Evolutionary conservation across 2,888 invertebrate genomes (phyloP).

Genomic region (Leistus spinibarbis): DNA sequence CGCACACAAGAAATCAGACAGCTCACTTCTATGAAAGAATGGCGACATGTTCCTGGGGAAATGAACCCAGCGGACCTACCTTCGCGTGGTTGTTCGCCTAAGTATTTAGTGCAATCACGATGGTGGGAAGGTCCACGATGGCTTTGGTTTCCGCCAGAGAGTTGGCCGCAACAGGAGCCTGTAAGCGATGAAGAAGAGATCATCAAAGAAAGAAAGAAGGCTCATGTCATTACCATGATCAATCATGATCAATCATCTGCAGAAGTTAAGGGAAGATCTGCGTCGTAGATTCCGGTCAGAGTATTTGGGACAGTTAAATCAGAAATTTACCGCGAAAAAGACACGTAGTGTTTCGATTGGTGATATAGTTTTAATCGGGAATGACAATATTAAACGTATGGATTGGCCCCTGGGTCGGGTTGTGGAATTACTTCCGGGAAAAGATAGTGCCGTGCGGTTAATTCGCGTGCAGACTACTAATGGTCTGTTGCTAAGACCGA

Average conservation of each 20-base stretch:
- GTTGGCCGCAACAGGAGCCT: conserved; percentile 43
- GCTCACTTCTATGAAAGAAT: conserved; percentile 38
- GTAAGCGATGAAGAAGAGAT: conserved; percentile 30
- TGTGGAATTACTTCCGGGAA: too few relatives aligned
- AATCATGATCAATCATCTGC: conserved; percentile 2
- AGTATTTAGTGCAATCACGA: conserved; percentile 43
- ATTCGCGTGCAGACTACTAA: too few relatives aligned
- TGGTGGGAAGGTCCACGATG: conserved; percentile 50
- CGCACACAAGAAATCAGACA: conserved; percentile 45
- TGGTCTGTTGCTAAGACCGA: too few relatives aligned
- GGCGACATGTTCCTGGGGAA: conserved; percentile 47
- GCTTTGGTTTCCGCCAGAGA: conserved; percentile 41
- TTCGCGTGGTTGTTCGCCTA: conserved; percentile 46
- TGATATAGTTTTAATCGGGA: too few relatives aligned
- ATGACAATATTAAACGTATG: too few relatives aligned
- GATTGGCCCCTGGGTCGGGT: too few relatives aligned
- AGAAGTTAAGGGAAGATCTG: too few relatives aligned
- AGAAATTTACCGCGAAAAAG: too few relatives aligned
- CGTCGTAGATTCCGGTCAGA: too few relatives aligned
- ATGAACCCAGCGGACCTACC: conserved; percentile 48
- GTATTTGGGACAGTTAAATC: too few relatives aligned
- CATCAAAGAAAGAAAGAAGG: conserved; percentile 23
- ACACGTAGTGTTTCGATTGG: too few relatives aligned
- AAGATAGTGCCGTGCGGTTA: too few relatives aligned
- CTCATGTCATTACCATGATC: neutral